Evolutionary conservation across 2,113 vertebrate genomes (phyloP).

Genomic region (Nycticorax nycticorax): DNA sequence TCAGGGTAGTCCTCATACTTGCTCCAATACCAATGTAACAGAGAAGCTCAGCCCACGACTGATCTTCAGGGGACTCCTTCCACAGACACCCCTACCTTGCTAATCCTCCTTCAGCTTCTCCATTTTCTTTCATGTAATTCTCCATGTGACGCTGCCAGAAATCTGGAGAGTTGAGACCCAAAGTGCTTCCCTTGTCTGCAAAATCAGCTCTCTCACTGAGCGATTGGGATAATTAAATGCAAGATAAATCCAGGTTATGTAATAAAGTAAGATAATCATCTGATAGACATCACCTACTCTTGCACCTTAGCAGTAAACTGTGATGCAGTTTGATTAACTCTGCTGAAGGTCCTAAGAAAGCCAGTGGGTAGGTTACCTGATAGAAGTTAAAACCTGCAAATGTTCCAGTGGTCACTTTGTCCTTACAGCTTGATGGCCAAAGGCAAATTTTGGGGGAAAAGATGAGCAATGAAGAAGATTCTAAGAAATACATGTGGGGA

Average conservation of each 20-base stretch:
- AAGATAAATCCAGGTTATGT: too few species aligned
- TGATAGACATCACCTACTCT: neutral
- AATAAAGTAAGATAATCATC: neutral
- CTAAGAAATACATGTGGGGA: rapidly evolving
- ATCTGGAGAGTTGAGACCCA: neutral
- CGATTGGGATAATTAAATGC: neutral
- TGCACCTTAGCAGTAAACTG: neutral
- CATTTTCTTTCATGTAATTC: neutral
- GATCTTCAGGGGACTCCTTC: neutral
- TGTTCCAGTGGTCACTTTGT: neutral
- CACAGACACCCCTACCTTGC: neutral
- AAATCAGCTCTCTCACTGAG: neutral
- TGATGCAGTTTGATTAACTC: neutral
- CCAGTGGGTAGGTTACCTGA: too few species aligned
- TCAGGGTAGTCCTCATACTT: neutral
- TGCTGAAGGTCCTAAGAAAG: neutral
- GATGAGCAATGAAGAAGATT: rapidly evolving
- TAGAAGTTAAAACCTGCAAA: neutral
- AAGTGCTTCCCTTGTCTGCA: neutral
- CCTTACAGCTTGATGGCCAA: neutral
- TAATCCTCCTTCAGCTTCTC: neutral
- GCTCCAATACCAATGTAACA: rapidly evolving
- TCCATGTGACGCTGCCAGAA: neutral
- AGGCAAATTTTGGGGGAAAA: neutral
- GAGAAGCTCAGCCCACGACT: neutral